Percentiles rank a stretch among this genome's conserved stretches.
Conservation (phyloP, 92 coral and sea anemone species). For the Bergia puertoricense region DNA sequence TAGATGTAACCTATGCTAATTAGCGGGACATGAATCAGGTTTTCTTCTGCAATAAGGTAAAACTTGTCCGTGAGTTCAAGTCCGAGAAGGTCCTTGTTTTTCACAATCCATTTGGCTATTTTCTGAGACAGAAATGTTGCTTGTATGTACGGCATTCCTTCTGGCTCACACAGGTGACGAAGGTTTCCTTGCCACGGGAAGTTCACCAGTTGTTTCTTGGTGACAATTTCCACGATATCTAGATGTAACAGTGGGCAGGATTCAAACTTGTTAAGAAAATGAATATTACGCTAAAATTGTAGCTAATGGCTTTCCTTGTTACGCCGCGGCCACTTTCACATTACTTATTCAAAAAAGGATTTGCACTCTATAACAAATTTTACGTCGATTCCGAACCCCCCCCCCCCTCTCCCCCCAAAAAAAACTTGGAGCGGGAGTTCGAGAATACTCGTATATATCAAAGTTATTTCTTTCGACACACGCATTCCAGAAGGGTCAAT, state of each 20-base stretch:
- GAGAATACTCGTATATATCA: too few relatives aligned
- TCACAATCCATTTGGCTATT: conserved; percentile 53
- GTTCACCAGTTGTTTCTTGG: conserved; percentile 22
- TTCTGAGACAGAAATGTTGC: conserved; percentile 44
- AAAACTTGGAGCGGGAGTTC: too few relatives aligned
- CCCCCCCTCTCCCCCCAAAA: too few relatives aligned
- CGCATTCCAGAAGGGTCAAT: too few relatives aligned
- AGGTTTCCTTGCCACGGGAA: conserved; percentile 36
- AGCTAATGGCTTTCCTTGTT: too few relatives aligned
- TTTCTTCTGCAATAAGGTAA: conserved; percentile 33
- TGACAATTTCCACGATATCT: conserved; percentile 57
- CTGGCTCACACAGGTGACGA: conserved; percentile 52
- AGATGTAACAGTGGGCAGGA: neutral
- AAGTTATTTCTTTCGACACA: too few relatives aligned
- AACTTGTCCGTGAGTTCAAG: conserved; percentile 49
- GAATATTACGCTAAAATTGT: too few relatives aligned
- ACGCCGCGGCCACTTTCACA: too few relatives aligned
- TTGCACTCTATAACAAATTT: too few relatives aligned
- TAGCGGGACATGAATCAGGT: conserved; percentile 37
- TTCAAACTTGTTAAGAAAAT: too few relatives aligned
- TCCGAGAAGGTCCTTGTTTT: conserved; percentile 46
- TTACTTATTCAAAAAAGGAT: too few relatives aligned
- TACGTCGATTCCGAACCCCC: too few relatives aligned
- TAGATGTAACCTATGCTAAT: conserved; percentile 54
- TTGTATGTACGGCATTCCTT: conserved; percentile 52